Conservation (phyloP, 1,140 invertebrate species). For the Achatina immaculata region DNA sequence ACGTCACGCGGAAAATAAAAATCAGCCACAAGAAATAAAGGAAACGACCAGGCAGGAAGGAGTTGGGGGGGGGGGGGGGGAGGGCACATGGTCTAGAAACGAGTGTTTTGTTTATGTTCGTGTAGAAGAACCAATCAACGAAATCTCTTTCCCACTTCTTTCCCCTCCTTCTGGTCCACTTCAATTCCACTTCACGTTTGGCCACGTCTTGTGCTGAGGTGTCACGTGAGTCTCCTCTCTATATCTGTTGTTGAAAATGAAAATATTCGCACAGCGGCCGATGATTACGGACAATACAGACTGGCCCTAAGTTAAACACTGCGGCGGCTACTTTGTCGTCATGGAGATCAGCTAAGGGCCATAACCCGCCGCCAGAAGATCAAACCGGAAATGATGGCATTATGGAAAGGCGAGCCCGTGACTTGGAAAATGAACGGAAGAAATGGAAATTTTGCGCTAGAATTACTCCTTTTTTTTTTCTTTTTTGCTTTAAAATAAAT, state of each 20-base stretch:
- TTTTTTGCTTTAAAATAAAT: neutral
- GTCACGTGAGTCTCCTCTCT: neutral
- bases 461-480: neutral
- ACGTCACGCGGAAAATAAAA: neutral
- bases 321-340: slow-evolving; percentile 22
- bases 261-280: slow-evolving; percentile 33
- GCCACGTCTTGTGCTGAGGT: neutral
- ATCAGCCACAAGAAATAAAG: too few relatives aligned
- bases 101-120: slow-evolving; percentile 32
- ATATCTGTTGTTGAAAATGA: slow-evolving; percentile 7
- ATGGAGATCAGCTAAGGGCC: slow-evolving; percentile 4
- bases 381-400: slow-evolving; percentile 34
- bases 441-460: slow-evolving; percentile 3
- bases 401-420: slow-evolving; percentile 30
- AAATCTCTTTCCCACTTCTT: neutral
- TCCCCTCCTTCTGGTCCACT: neutral
- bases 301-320: neutral
- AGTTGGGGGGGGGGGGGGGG: too few relatives aligned
- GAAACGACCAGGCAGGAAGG: too few relatives aligned
- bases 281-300: slow-evolving; percentile 36
- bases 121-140: slow-evolving; percentile 32
- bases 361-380: neutral
- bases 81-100: too few relatives aligned
- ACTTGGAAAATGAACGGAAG: slow-evolving; percentile 37
- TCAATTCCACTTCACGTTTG: neutral